Evolutionary conservation across 2,888 invertebrate species (phyloP).

Genomic region (Teinopalpus imperialis): DNA sequence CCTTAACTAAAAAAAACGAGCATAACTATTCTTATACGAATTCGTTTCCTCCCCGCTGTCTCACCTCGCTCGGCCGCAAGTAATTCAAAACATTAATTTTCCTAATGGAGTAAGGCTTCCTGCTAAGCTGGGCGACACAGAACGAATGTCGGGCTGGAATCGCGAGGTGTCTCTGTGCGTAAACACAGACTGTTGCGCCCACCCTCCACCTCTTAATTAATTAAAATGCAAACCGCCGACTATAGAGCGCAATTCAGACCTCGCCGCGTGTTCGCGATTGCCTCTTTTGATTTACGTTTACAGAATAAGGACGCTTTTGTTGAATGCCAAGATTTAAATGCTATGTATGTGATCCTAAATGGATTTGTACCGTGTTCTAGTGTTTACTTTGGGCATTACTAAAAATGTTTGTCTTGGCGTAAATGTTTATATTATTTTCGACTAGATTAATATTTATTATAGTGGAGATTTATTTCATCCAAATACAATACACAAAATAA

Average conservation of each 20-base stretch:
- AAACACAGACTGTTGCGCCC: conserved; percentile 64
- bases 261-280: conserved; percentile 45
- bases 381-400: no score
- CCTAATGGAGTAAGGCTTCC: conserved; percentile 77
- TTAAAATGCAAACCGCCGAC: conserved; percentile 74
- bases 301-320: conserved; percentile 27
- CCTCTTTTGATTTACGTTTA: conserved; percentile 53
- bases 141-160: conserved; percentile 42
- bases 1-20: conserved; percentile 24
- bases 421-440: no score
- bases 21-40: conserved; percentile 35
- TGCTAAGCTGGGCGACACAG: conserved; percentile 63
- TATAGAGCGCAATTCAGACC: conserved; percentile 51
- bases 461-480: no score
- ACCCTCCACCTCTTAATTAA: conserved; percentile 64
- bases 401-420: no score
- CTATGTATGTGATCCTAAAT: conserved; percentile 13
- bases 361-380: no score
- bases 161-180: conserved; percentile 67
- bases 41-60: conserved; percentile 43
- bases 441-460: no score
- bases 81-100: conserved; percentile 82
- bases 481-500: no score
- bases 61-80: conserved; percentile 44
- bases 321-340: conserved; percentile 18